Evolutionary conservation across 2,888 invertebrate genomes (phyloP), one percentile per base, ranked within the genome.

Genomic region (Apodemia zela): DNA sequence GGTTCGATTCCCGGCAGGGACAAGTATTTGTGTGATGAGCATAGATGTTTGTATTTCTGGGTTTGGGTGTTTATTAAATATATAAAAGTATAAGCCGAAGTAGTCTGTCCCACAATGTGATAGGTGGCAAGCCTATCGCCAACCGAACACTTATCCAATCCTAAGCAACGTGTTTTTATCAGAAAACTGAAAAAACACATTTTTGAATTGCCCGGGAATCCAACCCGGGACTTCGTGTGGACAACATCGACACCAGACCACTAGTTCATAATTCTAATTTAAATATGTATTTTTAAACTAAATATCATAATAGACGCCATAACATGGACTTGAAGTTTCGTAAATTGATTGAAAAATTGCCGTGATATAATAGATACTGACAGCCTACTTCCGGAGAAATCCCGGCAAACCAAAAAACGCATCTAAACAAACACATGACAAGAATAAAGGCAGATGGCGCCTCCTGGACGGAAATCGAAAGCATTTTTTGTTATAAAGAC

Each of bases 401-500:
- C 87, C 73, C 73, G 72, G 71, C 73, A 72, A 68, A 70, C 71
- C 60, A 84, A 87, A 87, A 86, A 84, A 78, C 70, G 72, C 74
- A 81, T 84, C 76, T 80, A 84, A 86, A 87, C 83, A 86, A 87
- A 87, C 84, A 85, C 82, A 81, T 80, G 82, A 83, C 81, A 78
- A 81, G 84, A 82, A 85, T 79, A 76, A 42, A 42, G 72, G 85
- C 91, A 91, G 89, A 89, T 91, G 90, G 90, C 88, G 89, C 89
- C 87, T 79, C 71, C 68, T 65, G 77, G 76, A 75, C 89, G 90
- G 90, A 91, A 90, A 91, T 89, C 89, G 90, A 90, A 91, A 90
- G 90, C 84, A 76, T 79, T 82, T 83, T 75, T 77, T 72, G 68
- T 68, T 69, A 71, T 80, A 78, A 71, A 72, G 74, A 71, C 75